These are phyloP conservation scores for Orius insidiosus DNA, from an alignment of 1,140 invertebrate genomes.

Conservation along the genomic window DNA sequence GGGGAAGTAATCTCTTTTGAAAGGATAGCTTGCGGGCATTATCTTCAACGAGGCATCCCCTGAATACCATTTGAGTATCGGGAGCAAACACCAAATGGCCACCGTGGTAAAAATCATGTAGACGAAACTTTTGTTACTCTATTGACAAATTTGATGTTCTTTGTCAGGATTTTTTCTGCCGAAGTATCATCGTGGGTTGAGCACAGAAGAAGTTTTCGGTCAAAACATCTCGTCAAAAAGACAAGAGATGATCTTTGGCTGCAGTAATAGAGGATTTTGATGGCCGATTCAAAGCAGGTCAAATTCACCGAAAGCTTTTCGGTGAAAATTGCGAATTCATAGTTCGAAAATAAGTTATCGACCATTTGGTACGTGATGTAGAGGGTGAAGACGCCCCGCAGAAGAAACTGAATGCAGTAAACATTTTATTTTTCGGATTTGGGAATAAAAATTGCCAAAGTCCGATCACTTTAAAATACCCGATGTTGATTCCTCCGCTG, in stretches of 20 bases:
- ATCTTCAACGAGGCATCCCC: background rate
- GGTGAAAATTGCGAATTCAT: conserved; percentile 12
- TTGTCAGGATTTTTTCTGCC: background rate
- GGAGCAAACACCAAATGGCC: conserved; percentile 13
- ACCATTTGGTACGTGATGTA: conserved; percentile 6
- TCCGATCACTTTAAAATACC: conserved; percentile 10
- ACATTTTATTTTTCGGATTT: background rate
- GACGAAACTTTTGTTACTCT: conserved; percentile 7
- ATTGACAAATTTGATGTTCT: background rate
- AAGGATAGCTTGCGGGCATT: conserved; percentile 8
- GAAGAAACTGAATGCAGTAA: background rate
- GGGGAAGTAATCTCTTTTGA: background rate
- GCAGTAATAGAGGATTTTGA: conserved; percentile 14
- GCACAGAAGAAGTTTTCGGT: conserved; percentile 7
- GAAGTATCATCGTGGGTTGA: background rate
- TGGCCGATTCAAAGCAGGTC: conserved; percentile 12
- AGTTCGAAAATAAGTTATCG: conserved; percentile 3
- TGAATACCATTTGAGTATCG: conserved; percentile 10
- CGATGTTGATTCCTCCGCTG: background rate
- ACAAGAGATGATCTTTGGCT: background rate
- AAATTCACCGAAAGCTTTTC: conserved; percentile 16
- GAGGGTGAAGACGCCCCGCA: conserved; percentile 1
- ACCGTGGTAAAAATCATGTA: conserved; percentile 15
- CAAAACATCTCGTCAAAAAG: background rate
- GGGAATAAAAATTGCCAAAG: conserved; percentile 7